Percentiles rank a stretch among this genome's conserved stretches.
phyloP scores from a whole-genome alignment of 2,888 invertebrate species.

The Eupithecia exiguata region DNA sequence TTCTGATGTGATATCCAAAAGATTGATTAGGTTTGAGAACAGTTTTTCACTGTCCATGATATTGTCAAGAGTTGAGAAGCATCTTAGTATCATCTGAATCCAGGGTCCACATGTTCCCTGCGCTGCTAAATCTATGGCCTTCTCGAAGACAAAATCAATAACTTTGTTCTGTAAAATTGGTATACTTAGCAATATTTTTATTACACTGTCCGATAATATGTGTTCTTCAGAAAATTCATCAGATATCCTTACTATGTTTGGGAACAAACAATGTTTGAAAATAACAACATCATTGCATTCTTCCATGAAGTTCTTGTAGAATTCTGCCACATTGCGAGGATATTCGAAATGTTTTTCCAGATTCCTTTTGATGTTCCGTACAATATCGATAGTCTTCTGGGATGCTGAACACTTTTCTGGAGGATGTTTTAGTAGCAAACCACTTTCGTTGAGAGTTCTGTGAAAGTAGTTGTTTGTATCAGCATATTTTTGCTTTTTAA shows the following conservation, averaged over 20 bases:
- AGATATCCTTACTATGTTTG: constrained; percentile 64
- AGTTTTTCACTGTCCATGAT: constrained; percentile 85
- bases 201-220: constrained; percentile 82
- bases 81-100: constrained; percentile 86
- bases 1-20: constrained; percentile 86
- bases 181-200: constrained; percentile 86
- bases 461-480: constrained; percentile 57
- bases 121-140: constrained; percentile 83
- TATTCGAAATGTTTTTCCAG: constrained; percentile 74
- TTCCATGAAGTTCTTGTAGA: constrained; percentile 63
- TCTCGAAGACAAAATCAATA: constrained; percentile 84
- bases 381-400: constrained; percentile 76
- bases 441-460: constrained; percentile 63
- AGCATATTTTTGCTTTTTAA: constrained; percentile 56
- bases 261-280: constrained; percentile 69
- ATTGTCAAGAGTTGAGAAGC: constrained; percentile 86
- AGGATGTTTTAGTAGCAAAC: constrained; percentile 62
- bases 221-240: constrained; percentile 62
- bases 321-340: constrained; percentile 82
- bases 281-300: constrained; percentile 54
- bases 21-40: constrained; percentile 85
- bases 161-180: constrained; percentile 85
- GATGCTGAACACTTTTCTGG: constrained; percentile 64
- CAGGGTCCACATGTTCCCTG: constrained; percentile 78
- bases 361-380: constrained; percentile 68